A percentile compares a stretch with the other conserved stretches of the same genome.
Evolutionary conservation across 2,888 invertebrate genomes (phyloP).

Genomic region (Rhamphomyia laevipes): DNA sequence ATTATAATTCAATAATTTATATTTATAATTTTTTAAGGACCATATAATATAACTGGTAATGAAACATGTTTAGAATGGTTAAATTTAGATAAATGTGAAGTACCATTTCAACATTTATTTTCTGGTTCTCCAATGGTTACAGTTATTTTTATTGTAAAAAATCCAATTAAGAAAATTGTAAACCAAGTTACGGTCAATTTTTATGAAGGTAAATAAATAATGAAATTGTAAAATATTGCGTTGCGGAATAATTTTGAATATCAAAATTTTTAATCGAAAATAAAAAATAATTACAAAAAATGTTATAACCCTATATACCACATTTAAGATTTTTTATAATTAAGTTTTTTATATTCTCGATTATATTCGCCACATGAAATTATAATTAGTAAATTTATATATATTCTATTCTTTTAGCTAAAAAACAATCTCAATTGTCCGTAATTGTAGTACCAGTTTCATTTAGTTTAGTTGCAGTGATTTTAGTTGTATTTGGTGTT

Average conservation of each 20-base stretch:
- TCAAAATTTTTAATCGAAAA: no score
- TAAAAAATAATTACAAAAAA: no score
- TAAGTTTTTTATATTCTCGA: no score
- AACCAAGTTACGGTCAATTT: constrained; percentile 65
- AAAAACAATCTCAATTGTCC: constrained; percentile 69
- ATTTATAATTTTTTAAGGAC: constrained; percentile 21
- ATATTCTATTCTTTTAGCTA: constrained; percentile 46
- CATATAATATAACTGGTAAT: constrained; percentile 57
- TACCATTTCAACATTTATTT: constrained; percentile 57
- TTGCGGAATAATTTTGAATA: no score
- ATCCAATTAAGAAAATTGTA: constrained; percentile 58
- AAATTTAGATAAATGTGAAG: constrained; percentile 43
- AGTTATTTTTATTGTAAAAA: constrained; percentile 64
- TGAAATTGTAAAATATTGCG: no score
- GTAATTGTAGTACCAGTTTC: constrained; percentile 80
- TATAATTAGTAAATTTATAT: not conserved
- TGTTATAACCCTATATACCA: no score
- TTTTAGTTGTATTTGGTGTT: constrained; percentile 74
- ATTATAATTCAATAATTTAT: not conserved
- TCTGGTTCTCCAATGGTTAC: constrained; percentile 58
- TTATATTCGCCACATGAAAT: no score
- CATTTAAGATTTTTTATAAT: no score
- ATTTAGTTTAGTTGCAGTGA: constrained; percentile 69
- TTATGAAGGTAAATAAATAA: constrained; percentile 67
- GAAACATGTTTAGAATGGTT: constrained; percentile 51